phyloP scores from a whole-genome alignment of 2,888 invertebrate species.

The Microctonus brassicae region DNA sequence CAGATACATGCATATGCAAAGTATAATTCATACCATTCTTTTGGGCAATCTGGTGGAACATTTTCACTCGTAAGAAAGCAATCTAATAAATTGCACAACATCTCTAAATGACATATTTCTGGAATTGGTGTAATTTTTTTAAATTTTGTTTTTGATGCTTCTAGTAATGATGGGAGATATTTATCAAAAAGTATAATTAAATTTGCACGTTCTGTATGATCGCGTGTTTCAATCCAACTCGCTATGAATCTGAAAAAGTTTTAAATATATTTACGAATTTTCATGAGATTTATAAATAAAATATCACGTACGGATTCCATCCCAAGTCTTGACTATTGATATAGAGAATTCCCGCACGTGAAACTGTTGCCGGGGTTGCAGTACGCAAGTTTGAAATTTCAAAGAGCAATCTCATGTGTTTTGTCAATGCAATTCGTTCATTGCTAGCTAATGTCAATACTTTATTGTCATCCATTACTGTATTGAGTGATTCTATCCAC shows the following conservation, averaged over 20 bases:
- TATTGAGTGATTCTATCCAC: constrained; percentile 98
- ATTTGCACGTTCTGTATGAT: constrained; percentile 82
- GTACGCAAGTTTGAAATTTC: constrained; percentile 91
- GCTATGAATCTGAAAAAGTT: constrained; percentile 78
- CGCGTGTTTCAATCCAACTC: constrained; percentile 88
- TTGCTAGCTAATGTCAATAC: constrained; percentile 93
- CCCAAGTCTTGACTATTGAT: constrained; percentile 95
- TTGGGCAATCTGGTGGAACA: constrained; percentile 89
- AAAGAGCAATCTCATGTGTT: constrained; percentile 91
- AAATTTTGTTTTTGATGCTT: constrained; percentile 80
- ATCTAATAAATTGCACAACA: constrained; percentile 89
- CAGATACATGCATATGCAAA: constrained; percentile 92
- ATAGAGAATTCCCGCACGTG: constrained; percentile 93
- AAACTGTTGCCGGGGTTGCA: constrained; percentile 96
- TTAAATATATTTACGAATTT: neutral
- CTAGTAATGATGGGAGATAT: constrained; percentile 88
- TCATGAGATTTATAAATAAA: neutral
- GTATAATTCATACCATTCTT: constrained; percentile 94
- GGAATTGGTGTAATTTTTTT: constrained; percentile 93
- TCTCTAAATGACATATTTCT: constrained; percentile 90
- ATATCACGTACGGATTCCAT: constrained; percentile 85
- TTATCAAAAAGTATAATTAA: constrained; percentile 92
- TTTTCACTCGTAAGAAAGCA: constrained; percentile 85
- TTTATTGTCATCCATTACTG: constrained; percentile 98
- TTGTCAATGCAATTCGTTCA: constrained; percentile 91